A percentile compares a stretch with the other conserved stretches of the same genome.
These are phyloP conservation scores for Cecidostiba fungosa DNA, from an alignment of 2,888 invertebrate species.

Conservation along the genomic window DNA sequence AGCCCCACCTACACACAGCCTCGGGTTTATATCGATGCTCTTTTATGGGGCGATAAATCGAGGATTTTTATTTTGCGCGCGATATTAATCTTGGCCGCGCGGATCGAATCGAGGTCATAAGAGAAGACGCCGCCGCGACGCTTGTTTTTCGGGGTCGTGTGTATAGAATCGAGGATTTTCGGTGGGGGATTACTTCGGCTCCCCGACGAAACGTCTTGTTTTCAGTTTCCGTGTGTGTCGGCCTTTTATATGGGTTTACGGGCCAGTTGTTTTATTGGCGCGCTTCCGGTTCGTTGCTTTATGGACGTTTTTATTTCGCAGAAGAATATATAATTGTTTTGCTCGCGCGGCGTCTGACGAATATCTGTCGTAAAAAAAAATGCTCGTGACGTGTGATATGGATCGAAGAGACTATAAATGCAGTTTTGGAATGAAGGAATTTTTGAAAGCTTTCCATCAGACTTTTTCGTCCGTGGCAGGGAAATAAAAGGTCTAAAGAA, in stretches of 20 bases:
- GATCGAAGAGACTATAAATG: too few relatives aligned
- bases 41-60: constrained; percentile 58
- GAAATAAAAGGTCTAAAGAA: not conserved
- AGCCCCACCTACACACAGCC: not conserved
- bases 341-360: not conserved
- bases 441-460: not conserved
- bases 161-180: not conserved
- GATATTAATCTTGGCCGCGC: constrained; percentile 35
- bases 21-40: constrained; percentile 47
- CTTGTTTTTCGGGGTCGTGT: too few relatives aligned
- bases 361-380: not conserved
- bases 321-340: not conserved
- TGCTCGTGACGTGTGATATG: too few relatives aligned
- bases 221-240: not conserved
- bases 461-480: not conserved
- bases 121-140: not conserved
- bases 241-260: not conserved
- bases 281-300: not conserved
- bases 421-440: not conserved
- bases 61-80: constrained; percentile 42
- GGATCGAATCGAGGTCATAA: constrained; percentile 41
- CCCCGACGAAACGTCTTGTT: not conserved
- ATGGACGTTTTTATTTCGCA: not conserved
- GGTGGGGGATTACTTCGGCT: too few relatives aligned
- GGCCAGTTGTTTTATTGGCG: not conserved